phyloP scores from a whole-genome alignment of 2,888 invertebrate species.

The Brachypalpus laphriformis region DNA sequence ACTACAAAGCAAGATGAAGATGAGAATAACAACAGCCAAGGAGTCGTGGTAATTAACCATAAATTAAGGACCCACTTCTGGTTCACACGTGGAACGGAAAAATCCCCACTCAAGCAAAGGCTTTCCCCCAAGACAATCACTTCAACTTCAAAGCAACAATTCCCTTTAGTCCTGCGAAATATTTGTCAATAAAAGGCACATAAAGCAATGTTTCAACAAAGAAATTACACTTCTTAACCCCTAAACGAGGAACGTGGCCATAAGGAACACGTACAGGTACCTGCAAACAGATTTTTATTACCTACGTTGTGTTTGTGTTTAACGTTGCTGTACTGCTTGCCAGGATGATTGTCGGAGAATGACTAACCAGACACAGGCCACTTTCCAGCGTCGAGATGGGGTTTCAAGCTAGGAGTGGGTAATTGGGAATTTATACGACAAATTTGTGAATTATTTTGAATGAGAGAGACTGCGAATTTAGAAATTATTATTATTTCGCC shows the following conservation, averaged over 20 bases:
- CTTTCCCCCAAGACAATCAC: not conserved
- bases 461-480: conserved; percentile 10
- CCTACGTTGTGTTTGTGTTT: conserved; percentile 24
- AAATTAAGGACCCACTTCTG: conserved; percentile 13
- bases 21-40: conserved; percentile 5
- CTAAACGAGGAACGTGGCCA: conserved; percentile 5
- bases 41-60: conserved; percentile 25
- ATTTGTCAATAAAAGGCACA: conserved; percentile 23
- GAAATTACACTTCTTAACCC: conserved; percentile 14
- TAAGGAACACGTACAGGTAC: conserved; percentile 32
- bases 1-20: not conserved
- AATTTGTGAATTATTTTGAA: conserved; percentile 47
- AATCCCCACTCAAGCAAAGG: not conserved
- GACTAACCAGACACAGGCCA: not conserved
- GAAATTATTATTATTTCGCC: conserved; percentile 25
- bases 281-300: conserved; percentile 47
- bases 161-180: not conserved
- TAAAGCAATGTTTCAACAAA: conserved; percentile 13
- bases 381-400: not conserved
- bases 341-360: not conserved
- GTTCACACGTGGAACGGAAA: conserved; percentile 3
- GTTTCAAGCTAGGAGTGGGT: conserved; percentile 10
- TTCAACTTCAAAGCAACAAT: conserved; percentile 22
- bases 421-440: conserved; percentile 51
- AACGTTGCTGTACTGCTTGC: conserved; percentile 22